A percentile compares a stretch with the other conserved stretches of the same genome.
Evolutionary conservation across 2,113 vertebrate genomes (phyloP).

Genomic region (Thinocorus orbignyianus): DNA sequence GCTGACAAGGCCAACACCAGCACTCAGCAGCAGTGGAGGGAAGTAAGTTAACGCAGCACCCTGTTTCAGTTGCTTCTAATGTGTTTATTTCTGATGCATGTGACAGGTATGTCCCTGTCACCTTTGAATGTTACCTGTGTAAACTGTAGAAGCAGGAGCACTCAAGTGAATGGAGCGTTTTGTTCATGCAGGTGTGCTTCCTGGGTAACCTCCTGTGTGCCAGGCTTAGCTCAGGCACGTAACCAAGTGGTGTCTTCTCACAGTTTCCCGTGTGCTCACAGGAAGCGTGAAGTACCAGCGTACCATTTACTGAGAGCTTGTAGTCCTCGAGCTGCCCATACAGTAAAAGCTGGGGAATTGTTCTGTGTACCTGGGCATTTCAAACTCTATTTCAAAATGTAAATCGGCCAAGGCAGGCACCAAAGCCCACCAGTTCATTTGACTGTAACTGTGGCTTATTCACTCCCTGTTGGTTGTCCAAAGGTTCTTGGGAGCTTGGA

Average conservation of each 20-base stretch:
- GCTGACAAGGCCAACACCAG: conserved; percentile 88
- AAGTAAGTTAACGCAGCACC: conserved; percentile 77
- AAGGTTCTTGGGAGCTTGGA: background rate
- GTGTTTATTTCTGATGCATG: background rate
- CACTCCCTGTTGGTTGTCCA: background rate
- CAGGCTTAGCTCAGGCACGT: background rate
- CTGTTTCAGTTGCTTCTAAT: background rate
- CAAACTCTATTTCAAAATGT: background rate
- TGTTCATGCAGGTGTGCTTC: fast-evolving
- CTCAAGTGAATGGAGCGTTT: background rate
- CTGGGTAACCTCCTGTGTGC: background rate
- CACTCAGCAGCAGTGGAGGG: conserved; percentile 87
- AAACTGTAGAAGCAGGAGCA: background rate
- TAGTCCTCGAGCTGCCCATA: background rate
- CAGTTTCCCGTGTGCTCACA: background rate
- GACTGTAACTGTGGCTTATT: background rate
- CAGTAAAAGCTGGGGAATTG: background rate
- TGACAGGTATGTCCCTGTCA: background rate
- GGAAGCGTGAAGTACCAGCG: background rate
- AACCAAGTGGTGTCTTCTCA: background rate
- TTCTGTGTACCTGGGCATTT: background rate
- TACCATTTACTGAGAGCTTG: background rate
- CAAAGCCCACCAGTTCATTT: background rate
- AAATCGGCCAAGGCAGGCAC: background rate
- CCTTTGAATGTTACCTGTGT: background rate